Conservation (phyloP, 2,888 invertebrate species). For the Caenorhabditis wallacei region DNA sequence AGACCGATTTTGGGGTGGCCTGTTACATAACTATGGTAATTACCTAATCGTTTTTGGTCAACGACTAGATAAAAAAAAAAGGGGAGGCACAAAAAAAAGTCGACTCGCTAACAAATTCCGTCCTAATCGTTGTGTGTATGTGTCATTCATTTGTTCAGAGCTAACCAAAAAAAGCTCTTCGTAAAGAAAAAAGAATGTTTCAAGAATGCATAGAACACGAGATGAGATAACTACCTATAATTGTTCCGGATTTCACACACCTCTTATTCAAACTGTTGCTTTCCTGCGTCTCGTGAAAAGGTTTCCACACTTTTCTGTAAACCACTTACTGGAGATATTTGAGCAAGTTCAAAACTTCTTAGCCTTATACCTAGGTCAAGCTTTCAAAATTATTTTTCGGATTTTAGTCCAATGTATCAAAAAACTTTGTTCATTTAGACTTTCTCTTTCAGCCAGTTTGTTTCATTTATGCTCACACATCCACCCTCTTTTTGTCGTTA, state of each 20-base stretch:
- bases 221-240: constrained; percentile 61
- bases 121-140: constrained; percentile 41
- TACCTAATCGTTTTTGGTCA: constrained; percentile 47
- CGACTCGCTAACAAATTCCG: constrained; percentile 46
- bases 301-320: constrained; percentile 7
- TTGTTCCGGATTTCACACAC: constrained; percentile 29
- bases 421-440: constrained; percentile 33
- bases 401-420: not conserved
- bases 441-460: not conserved
- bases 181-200: constrained; percentile 30
- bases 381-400: too few relatives aligned
- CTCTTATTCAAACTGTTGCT: constrained; percentile 12
- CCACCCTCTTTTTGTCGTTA: constrained; percentile 29
- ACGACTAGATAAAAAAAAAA: not conserved
- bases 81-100: constrained; percentile 14
- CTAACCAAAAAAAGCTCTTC: not conserved
- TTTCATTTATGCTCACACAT: constrained; percentile 38
- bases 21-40: constrained; percentile 55
- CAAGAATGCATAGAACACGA: constrained; percentile 55
- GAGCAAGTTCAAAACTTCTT: too few relatives aligned
- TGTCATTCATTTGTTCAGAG: constrained; percentile 45
- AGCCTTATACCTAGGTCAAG: too few relatives aligned
- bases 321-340: not conserved
- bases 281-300: not conserved
- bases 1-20: constrained; percentile 27